A percentile compares a stretch with the other conserved stretches of the same genome.
These are phyloP conservation scores for Reticulitermes speratus DNA, from an alignment of 1,140 invertebrate genomes.

Conservation along the genomic window DNA sequence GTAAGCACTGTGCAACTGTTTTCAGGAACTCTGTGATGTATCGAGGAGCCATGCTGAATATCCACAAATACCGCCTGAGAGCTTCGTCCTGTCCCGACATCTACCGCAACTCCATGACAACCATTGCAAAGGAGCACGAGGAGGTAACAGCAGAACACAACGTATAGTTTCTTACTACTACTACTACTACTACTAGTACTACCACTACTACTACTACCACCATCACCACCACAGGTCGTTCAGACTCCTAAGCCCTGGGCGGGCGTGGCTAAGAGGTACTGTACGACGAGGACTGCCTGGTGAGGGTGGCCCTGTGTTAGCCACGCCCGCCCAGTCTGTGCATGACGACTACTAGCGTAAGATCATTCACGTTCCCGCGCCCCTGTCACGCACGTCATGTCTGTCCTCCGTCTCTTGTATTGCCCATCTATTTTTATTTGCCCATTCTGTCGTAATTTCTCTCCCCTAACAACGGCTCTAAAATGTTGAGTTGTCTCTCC, in stretches of 20 bases:
- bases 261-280: no score
- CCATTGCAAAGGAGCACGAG: constrained; percentile 73
- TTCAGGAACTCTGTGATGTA: constrained; percentile 75
- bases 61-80: constrained; percentile 74
- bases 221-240: constrained; percentile 2
- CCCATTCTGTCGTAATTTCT: no score
- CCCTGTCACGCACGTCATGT: no score
- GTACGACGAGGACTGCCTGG: no score
- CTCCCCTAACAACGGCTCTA: no score
- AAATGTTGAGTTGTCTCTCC: no score
- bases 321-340: no score
- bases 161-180: not conserved
- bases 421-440: no score
- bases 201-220: not conserved
- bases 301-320: no score
- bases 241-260: not conserved
- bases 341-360: no score
- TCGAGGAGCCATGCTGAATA: constrained; percentile 77
- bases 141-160: constrained; percentile 50
- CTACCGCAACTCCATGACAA: constrained; percentile 86
- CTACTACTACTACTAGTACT: not conserved
- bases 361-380: no score
- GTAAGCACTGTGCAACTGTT: not conserved
- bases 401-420: no score
- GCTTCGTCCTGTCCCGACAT: constrained; percentile 89